Evolutionary conservation across 2,888 invertebrate genomes (phyloP).

Genomic region (Cinara cedri): DNA sequence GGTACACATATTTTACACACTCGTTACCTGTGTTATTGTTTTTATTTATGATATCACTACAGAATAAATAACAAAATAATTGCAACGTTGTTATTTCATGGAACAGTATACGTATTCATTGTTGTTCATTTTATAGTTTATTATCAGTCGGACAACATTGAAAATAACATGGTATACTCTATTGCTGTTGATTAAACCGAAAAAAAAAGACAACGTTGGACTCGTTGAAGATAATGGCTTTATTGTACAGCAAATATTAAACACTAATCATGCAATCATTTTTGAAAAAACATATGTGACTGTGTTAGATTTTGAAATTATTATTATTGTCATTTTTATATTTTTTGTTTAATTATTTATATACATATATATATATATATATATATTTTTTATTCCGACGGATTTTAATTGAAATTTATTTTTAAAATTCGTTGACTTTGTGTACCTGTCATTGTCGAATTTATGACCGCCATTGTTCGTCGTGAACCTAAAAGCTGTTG

Average conservation of each 20-base stretch:
- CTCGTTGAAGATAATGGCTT: background rate
- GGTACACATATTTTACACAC: too few relatives aligned
- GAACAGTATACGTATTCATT: slow-evolving; percentile 1
- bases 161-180: too few relatives aligned
- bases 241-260: background rate
- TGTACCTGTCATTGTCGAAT: background rate
- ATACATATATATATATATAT: too few relatives aligned
- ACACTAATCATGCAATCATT: background rate
- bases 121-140: background rate
- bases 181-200: too few relatives aligned
- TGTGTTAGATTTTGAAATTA: slow-evolving; percentile 12
- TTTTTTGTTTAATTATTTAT: background rate
- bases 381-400: too few relatives aligned
- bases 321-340: background rate
- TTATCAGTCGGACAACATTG: slow-evolving; percentile 14
- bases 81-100: slow-evolving; percentile 43
- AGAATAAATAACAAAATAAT: background rate
- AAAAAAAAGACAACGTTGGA: too few relatives aligned
- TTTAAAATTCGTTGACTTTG: background rate
- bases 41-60: too few relatives aligned
- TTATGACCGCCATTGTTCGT: slow-evolving; percentile 7
- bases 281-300: slow-evolving; percentile 41
- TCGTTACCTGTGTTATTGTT: too few relatives aligned
- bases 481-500: background rate
- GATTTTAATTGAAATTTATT: background rate